These are phyloP conservation scores for Xenopus borealis DNA, from an alignment of 2,113 vertebrate species.

Conservation along the genomic window DNA sequence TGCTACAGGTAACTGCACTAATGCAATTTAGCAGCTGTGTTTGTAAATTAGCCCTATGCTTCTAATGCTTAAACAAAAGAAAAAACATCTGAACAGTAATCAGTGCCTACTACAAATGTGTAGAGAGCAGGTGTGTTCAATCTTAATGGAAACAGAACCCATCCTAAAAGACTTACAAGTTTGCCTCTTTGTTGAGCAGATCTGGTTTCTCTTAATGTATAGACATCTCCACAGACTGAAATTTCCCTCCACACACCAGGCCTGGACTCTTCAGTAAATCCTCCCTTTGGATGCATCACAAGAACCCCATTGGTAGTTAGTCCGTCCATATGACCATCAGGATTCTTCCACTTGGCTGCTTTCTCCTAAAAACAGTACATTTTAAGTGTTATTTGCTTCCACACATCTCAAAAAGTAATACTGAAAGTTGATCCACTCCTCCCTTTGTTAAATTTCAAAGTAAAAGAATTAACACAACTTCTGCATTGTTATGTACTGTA, in stretches of 20 bases:
- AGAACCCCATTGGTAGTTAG: slow-evolving; percentile 95
- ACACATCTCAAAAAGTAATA: no score
- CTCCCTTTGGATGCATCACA: slow-evolving; percentile 94
- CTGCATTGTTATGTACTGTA: no score
- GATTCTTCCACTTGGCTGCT: slow-evolving; percentile 98
- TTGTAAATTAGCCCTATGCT: no score
- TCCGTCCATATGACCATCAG: slow-evolving; percentile 97
- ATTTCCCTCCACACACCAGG: slow-evolving; percentile 95
- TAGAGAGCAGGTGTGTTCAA: no score
- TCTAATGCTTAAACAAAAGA: no score
- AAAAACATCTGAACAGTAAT: no score
- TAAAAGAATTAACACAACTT: no score
- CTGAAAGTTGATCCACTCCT: no score
- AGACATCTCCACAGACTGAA: slow-evolving; percentile 94
- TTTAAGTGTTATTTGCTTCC: slow-evolving; percentile 45
- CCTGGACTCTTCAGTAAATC: slow-evolving; percentile 92
- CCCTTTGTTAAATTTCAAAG: no score
- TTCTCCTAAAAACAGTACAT: slow-evolving; percentile 76
- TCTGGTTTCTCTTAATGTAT: slow-evolving; percentile 91
- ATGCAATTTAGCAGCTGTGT: no score
- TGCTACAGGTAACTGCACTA: no score
- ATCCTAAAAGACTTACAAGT: slow-evolving; percentile 71
- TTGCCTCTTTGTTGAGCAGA: slow-evolving; percentile 93
- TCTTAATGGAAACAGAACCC: slow-evolving; percentile 46
- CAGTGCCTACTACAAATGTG: no score